These are phyloP conservation scores for Euglossa dilemma DNA, from an alignment of 1,140 invertebrate species.

Conservation along the genomic window DNA sequence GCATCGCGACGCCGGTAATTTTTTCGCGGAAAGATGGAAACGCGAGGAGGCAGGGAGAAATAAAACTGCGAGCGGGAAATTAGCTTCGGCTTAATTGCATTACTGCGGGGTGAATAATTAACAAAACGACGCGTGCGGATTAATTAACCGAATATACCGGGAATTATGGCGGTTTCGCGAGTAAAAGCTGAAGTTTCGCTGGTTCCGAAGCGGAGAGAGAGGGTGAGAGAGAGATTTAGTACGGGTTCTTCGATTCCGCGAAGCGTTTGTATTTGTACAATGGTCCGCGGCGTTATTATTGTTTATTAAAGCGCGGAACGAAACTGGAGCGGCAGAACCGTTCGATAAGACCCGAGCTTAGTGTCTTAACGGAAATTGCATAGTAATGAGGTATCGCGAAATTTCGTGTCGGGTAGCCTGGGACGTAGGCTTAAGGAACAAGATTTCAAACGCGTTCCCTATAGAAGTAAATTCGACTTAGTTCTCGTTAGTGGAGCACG, in stretches of 20 bases:
- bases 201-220: neutral
- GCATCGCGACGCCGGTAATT: too few relatives aligned
- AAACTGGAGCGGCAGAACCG: neutral
- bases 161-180: neutral
- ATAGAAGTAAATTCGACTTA: constrained; percentile 18
- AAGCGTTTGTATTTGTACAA: neutral
- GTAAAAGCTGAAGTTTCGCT: neutral
- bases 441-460: constrained; percentile 10
- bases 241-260: neutral
- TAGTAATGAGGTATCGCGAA: constrained; percentile 23
- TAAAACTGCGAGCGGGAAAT: too few relatives aligned
- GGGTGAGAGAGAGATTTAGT: neutral
- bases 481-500: neutral
- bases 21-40: too few relatives aligned
- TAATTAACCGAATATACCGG: neutral
- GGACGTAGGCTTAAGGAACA: constrained; percentile 16
- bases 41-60: too few relatives aligned
- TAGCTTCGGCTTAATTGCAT: too few relatives aligned
- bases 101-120: neutral
- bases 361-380: constrained; percentile 37
- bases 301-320: constrained; percentile 7
- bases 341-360: constrained; percentile 29
- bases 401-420: neutral
- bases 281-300: neutral
- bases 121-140: neutral